Conservation (phyloP, 2,113 vertebrate species). For the Myiozetetes cayanensis region DNA sequence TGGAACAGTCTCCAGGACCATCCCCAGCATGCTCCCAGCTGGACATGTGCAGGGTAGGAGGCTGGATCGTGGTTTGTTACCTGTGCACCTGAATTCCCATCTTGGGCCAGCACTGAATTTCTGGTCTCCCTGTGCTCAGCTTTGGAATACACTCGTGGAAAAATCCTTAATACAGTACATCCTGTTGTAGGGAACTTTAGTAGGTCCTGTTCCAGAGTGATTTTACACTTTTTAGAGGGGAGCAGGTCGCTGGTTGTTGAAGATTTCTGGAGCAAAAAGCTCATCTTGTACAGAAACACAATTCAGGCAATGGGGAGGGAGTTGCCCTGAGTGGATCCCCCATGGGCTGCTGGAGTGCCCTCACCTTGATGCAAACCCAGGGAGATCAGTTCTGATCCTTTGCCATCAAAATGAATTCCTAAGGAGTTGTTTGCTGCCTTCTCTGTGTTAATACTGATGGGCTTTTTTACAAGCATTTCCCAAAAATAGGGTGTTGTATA, state of each 20-base stretch:
- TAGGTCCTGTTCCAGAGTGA: neutral
- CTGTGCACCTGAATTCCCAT: neutral
- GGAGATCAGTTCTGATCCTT: neutral
- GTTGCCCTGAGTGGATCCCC: neutral
- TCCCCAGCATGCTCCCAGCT: neutral
- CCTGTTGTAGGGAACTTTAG: neutral
- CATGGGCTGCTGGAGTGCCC: neutral
- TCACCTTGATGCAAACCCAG: neutral
- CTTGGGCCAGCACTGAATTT: neutral
- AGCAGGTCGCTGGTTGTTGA: neutral
- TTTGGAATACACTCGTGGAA: neutral
- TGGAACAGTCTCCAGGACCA: neutral
- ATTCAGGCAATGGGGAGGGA: accelerated
- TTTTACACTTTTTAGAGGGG: neutral
- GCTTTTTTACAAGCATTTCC: neutral
- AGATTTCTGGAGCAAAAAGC: neutral
- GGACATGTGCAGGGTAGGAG: neutral
- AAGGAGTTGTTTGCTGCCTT: neutral
- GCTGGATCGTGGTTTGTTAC: neutral
- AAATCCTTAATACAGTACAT: neutral
- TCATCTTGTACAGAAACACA: neutral
- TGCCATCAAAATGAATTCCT: neutral
- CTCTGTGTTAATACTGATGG: neutral
- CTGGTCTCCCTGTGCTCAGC: neutral
- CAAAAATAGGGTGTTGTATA: neutral